Evolutionary conservation across 2,797 vertebrate species (phyloP).

Genomic region (Chaetodon trifasciatus): DNA sequence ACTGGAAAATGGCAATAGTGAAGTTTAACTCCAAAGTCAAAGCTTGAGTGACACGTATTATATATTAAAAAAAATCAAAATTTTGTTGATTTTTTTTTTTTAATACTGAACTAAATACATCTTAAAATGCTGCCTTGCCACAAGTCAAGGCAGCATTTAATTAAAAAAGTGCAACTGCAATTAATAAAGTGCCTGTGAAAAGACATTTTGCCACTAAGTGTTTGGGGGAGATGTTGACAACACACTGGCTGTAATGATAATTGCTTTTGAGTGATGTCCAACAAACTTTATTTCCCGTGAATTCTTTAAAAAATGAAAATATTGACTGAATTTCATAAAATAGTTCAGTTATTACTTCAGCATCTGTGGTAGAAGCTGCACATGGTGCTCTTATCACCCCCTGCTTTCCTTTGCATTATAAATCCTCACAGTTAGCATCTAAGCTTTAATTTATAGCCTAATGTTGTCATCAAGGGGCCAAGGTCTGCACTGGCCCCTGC

Average conservation of each 20-base stretch:
- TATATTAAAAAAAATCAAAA: too few relatives aligned
- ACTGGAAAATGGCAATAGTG: not conserved
- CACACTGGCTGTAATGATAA: not conserved
- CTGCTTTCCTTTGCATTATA: constrained; percentile 51
- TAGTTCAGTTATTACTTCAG: not conserved
- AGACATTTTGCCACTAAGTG: not conserved
- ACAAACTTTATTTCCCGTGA: not conserved
- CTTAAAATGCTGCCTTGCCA: not conserved
- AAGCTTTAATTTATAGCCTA: constrained; percentile 77
- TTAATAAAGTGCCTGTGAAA: not conserved
- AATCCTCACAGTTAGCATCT: constrained; percentile 74
- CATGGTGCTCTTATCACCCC: constrained; percentile 27
- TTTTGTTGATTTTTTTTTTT: too few relatives aligned
- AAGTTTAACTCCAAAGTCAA: too few relatives aligned
- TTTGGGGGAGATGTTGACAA: not conserved
- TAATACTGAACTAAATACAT: not conserved
- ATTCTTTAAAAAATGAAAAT: not conserved
- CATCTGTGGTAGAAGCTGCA: constrained; percentile 10
- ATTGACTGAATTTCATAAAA: not conserved
- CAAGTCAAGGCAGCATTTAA: not conserved
- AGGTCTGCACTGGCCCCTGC: constrained; percentile 61
- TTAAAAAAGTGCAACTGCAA: not conserved
- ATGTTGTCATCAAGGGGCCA: constrained; percentile 75
- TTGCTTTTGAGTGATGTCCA: not conserved
- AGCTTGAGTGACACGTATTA: too few relatives aligned